phyloP scores from a whole-genome alignment of 2,113 vertebrate species.

The Sinocyclocheilus anshuiensis region DNA sequence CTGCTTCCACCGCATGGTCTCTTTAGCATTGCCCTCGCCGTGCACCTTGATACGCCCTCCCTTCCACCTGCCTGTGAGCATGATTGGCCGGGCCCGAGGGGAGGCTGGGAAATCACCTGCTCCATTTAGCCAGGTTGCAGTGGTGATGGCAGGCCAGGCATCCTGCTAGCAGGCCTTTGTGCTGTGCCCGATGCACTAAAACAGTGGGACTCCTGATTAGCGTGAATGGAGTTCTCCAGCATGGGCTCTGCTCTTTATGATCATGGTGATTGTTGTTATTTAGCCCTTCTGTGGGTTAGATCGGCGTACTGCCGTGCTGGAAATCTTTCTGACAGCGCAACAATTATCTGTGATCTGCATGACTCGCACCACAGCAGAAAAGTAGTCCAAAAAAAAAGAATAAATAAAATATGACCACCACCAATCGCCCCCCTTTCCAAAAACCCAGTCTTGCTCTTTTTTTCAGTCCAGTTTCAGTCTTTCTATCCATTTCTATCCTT shows the following conservation, averaged over 20 bases:
- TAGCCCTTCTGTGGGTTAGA: conserved; percentile 65
- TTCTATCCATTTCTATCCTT: neutral
- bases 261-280: conserved; percentile 76
- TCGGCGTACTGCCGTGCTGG: conserved; percentile 55
- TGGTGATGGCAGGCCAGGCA: conserved; percentile 21
- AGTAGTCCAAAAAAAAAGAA: conserved; percentile 34
- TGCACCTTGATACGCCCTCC: conserved; percentile 6
- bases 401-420: conserved; percentile 27
- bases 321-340: conserved; percentile 71
- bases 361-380: conserved; percentile 51
- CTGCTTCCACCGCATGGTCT: conserved; percentile 3
- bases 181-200: conserved; percentile 14
- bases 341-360: conserved; percentile 65
- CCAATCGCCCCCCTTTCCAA: conserved; percentile 34
- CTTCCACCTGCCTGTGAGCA: conserved; percentile 49
- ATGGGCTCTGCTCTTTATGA: conserved; percentile 60
- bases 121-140: conserved; percentile 63
- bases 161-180: conserved; percentile 33
- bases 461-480: neutral
- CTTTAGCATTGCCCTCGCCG: neutral
- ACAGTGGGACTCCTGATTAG: conserved; percentile 56
- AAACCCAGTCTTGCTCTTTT: conserved; percentile 45
- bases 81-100: conserved; percentile 59
- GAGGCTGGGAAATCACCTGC: conserved; percentile 62
- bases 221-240: conserved; percentile 56